Base-by-base conservation (phyloP, 2,797 vertebrate genomes). In the Anisognathus igniventris region DNA sequence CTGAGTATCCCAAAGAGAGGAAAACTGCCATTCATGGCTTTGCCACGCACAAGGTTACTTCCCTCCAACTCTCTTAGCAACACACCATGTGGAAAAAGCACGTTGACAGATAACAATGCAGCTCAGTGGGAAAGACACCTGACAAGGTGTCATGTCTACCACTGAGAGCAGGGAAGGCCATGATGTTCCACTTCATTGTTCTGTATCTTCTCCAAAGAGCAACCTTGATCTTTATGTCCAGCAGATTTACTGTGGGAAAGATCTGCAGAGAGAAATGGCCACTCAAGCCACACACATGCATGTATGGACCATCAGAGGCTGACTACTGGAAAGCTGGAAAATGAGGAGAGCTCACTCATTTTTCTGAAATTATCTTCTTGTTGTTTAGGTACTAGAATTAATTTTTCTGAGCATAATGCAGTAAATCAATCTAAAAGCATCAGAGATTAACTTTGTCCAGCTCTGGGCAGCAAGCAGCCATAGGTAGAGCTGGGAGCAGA, bases 51-150 rank as follows among this genome's bases (percentile, higher is more conserved):
- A 42, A 31, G 65, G 12, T 3, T 60, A 10, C 7, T 45, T 66
- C 58, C 14, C 71, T 65, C 28, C 50, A 58, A 4, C 39, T 40
- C 6, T 40, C 9, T 15, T 12, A 22, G 37, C n/a, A 70, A 22
- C 25, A 6, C 4, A 24, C 28, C 7, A 1, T 0, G 9, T 66
- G 14, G 40, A 51, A 79, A 86, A 92, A 78, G 18, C 27, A 62
- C 8, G 0, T 0, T 66, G 33, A 37, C 23, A 45, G 12, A 2
- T 6, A 66, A 30, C 6, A 39, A 6, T 33, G 30, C 33, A 67
- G 15, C 21, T 53, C 23, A 42, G 15, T 4, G 53, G 27, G 58
- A 88, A 70, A 81, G 37, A 45, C 5, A 21, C 11, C 19, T 53
- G 40, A 28, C 7, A 56, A 53, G 14, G 25, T 35, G 17, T 25